Evolutionary conservation across 2,113 vertebrate species (phyloP), one percentile per base, ranked within the genome.

Genomic region (Festucalex cinctus): DNA sequence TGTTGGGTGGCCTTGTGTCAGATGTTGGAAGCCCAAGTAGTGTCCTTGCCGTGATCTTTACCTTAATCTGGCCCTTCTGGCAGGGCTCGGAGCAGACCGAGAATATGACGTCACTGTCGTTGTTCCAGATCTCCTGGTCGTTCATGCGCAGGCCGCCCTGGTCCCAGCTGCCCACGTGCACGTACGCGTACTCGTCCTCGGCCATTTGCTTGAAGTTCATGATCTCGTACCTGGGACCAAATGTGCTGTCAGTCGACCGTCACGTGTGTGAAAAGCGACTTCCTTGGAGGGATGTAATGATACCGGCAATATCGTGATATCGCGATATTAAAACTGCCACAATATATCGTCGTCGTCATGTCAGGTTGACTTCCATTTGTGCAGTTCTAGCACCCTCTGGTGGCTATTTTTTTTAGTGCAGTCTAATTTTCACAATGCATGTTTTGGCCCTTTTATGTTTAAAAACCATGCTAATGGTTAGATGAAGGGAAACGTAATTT

Each of bases 111-210:
- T 81, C 84, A 71, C 85, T 96, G 86, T 91, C 92, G 87, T 95
- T 95, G 66, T 93, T 90, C 97, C 97, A 99, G 70, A 99, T 95
- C 88, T 98, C 95, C 63, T 95, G 93, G 56, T 99, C 97, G 0
- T 96, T 94, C 95, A 99, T 99, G 88, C 93, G 95, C 48, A 99
- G 88, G 75, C 98, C 96, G 16, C 94, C 94, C 35, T 95, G 97
- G 87, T 99, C 96, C 97, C 97, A 99, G 85, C 97, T 98, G 68
- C 97, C 97, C 85, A 99, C 95, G 12, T 97, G 96, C 83, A 97
- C 95, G 69, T 99, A 99, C 82, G 96, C 93, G 61, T 94, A 98
- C 77, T 95, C 92, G 49, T 96, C 94, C 73, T 94, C 93, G 10
- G 93, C 94, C 85, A 92, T 94, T 83, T 92, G 93, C 87, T 98